Conservation (phyloP, 1,140 invertebrate genomes). For the Euwallacea fornicatus region DNA sequence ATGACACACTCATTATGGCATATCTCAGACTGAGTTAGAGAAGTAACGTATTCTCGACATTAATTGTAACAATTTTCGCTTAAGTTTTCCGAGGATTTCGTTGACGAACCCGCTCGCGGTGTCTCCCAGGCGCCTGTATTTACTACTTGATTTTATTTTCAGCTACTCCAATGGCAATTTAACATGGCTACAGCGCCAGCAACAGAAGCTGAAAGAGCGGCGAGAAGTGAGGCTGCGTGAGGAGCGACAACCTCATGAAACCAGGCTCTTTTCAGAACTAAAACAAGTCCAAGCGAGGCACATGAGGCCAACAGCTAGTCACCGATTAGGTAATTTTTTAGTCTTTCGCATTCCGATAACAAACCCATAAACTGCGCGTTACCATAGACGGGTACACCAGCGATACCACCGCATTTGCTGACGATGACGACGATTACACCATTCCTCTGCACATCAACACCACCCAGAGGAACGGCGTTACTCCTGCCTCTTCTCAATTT, state of each 20-base stretch:
- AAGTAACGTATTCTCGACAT: no score
- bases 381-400: constrained; percentile 63
- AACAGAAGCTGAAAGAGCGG: constrained; percentile 72
- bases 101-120: no score
- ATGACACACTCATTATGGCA: no score
- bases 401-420: constrained; percentile 74
- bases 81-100: no score
- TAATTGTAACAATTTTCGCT: no score
- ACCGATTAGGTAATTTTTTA: constrained; percentile 36
- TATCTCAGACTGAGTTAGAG: no score
- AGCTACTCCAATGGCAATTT: constrained; percentile 53
- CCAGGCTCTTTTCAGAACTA: constrained; percentile 63
- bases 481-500: constrained; percentile 39
- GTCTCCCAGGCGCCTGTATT: no score
- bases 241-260: constrained; percentile 71
- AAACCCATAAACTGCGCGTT: background rate
- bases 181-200: constrained; percentile 77
- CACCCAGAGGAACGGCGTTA: constrained; percentile 41
- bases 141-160: background rate
- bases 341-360: no score
- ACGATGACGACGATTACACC: constrained; percentile 68
- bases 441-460: constrained; percentile 69
- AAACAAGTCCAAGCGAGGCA: constrained; percentile 60
- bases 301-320: constrained; percentile 53
- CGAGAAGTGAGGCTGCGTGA: constrained; percentile 66